These are phyloP conservation scores for Bombycilla garrulus DNA, from an alignment of 2,113 vertebrate species.

Conservation along the genomic window DNA sequence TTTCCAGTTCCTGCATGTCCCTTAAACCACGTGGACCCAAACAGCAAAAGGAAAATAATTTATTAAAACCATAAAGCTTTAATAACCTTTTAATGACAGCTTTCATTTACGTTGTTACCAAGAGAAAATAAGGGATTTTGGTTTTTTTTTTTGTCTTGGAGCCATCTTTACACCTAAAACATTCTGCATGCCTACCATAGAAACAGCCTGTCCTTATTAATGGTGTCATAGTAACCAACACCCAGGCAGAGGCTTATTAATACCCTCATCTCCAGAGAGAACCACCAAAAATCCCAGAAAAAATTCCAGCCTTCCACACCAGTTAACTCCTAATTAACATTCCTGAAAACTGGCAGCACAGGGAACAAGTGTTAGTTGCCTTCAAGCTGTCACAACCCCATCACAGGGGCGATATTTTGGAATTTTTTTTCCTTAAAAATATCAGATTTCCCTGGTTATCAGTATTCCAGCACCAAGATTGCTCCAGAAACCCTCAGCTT, in stretches of 20 bases:
- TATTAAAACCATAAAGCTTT: not conserved
- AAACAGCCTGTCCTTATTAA: not conserved
- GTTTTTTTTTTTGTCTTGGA: not conserved
- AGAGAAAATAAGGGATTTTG: not conserved
- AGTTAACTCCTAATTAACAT: not conserved
- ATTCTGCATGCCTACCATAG: not conserved
- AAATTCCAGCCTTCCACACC: not conserved
- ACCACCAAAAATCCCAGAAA: not conserved
- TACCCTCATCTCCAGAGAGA: not conserved
- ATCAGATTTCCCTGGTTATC: not conserved
- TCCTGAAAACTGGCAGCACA: not conserved
- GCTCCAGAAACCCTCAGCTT: not conserved
- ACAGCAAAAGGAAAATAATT: not conserved
- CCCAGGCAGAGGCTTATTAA: not conserved
- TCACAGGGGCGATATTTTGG: accelerated
- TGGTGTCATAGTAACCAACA: not conserved
- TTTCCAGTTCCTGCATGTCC: not conserved
- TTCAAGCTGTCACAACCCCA: not conserved
- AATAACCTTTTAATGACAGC: not conserved
- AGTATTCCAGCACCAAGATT: not conserved
- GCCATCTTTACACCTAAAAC: not conserved
- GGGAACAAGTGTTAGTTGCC: not conserved
- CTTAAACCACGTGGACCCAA: not conserved
- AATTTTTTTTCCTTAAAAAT: not conserved
- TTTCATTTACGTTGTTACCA: not conserved